Base-by-base conservation (phyloP, 2,797 vertebrate species). In the Malacoraja senta region DNA sequence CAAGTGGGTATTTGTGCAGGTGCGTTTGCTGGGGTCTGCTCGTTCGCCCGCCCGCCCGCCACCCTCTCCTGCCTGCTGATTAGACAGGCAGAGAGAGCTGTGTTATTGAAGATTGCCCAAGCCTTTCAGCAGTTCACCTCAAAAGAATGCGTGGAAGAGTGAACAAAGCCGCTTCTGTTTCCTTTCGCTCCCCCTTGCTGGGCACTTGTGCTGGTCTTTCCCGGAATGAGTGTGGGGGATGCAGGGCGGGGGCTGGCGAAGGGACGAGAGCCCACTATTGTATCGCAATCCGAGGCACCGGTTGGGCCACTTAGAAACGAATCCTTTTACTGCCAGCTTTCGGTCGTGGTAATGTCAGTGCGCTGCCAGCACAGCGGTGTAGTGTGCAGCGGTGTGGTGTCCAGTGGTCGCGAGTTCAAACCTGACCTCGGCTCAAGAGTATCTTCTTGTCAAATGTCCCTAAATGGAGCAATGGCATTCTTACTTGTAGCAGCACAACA, bases 121-220 rank as follows among this genome's bases (percentile, higher is more conserved):
- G 96, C 94, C 96, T 95, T 96, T 96, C 96, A 96, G 96, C 97
- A 96, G 96, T 97, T 97, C 96, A 98, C 98, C 97, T 98, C 97
- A 96, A 96, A 97, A 96, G 95, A 96, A 97, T 95, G 97, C 97
- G 44, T 97, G 96, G 96, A 97, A 97, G 97, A 95, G 95, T 95
- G 96, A 98, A 99, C 98, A 99, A 99, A 98, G 97, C n/a, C 96
- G 96, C 96, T 96, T 97, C 98, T 99, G 98, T 99, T 98, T 98
- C 97, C 96, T 96, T 96, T 96, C 97, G 97, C 97, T 97, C 96
- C 96, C 97, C 97, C 97, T 98, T 97, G 97, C 96, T 97, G 97
- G 96, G 96, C 96, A 96, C 97, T 98, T 98, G 98, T 98, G 97
- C 97, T 97, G 95, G 96, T 97, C 96, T 96, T 97, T 98, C 98